A percentile compares a stretch with the other conserved stretches of the same genome.
phyloP scores from a whole-genome alignment of 2,888 invertebrate genomes.

The Melanotus villosus region DNA sequence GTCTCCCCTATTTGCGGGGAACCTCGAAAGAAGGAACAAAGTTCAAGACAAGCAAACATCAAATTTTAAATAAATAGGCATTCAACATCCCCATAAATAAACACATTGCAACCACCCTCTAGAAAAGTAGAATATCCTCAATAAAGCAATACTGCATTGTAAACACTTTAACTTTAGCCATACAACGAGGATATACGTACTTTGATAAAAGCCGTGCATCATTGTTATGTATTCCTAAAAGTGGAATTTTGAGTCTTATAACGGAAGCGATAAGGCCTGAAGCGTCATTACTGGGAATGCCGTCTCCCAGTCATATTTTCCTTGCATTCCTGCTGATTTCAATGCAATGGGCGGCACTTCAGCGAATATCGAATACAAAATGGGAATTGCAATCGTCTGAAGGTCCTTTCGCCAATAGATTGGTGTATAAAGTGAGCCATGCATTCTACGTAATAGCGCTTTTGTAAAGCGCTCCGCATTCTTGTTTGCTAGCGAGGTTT shows the following conservation, averaged over 20 bases:
- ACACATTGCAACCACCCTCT: not conserved
- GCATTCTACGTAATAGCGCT: slow-evolving; percentile 2
- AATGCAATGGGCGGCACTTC: slow-evolving; percentile 12
- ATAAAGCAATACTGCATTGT: not conserved
- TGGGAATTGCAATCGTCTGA: slow-evolving; percentile 11
- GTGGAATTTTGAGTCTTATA: not conserved
- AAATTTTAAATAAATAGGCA: not conserved
- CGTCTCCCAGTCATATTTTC: slow-evolving; percentile 13
- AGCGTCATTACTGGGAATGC: not conserved
- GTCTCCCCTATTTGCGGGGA: not conserved
- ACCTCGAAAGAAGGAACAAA: not conserved
- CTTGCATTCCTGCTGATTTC: slow-evolving; percentile 6
- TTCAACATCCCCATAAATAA: not conserved
- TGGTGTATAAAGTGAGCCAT: not conserved
- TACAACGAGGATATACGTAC: slow-evolving; percentile 7
- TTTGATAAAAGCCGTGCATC: slow-evolving; percentile 9
- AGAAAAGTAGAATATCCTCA: not conserved
- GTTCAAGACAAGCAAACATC: not conserved
- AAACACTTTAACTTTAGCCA: not conserved
- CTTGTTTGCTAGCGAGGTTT: slow-evolving; percentile 6
- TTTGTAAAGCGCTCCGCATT: slow-evolving; percentile 6
- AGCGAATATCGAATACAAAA: slow-evolving; percentile 14
- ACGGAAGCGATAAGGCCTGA: not conserved
- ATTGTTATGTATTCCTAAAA: not conserved
- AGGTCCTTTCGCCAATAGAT: slow-evolving; percentile 1